phyloP scores from a whole-genome alignment of 2,797 vertebrate species.

The Cryptoprocta ferox region DNA sequence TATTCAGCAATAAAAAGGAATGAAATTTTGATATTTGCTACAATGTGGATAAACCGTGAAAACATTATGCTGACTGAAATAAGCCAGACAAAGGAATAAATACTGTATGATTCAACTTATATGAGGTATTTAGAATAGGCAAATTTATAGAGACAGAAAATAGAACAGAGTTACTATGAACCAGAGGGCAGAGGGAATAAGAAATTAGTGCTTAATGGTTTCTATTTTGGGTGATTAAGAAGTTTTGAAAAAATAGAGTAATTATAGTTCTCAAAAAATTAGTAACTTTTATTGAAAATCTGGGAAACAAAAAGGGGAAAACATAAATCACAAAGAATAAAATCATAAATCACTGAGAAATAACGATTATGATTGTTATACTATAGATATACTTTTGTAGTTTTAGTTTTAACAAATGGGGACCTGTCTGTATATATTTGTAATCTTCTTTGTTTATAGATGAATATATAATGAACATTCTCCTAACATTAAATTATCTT shows the following conservation, averaged over 20 bases:
- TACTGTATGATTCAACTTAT: background rate
- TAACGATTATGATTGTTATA: background rate
- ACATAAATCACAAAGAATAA: background rate
- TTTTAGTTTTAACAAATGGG: conserved; percentile 33
- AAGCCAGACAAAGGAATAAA: background rate
- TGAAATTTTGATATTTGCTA: background rate
- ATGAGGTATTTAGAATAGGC: background rate
- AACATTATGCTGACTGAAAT: conserved; percentile 11
- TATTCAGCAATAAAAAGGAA: background rate
- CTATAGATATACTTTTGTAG: background rate
- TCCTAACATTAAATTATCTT: background rate
- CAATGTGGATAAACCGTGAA: background rate
- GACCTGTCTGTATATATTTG: background rate
- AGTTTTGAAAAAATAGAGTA: background rate
- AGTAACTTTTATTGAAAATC: conserved; percentile 45
- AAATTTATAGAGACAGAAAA: background rate
- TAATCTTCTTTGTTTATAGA: conserved; percentile 41
- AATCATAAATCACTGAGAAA: conserved; percentile 9
- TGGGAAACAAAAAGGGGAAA: conserved; percentile 34
- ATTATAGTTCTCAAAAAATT: background rate
- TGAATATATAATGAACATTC: background rate
- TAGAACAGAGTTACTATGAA: background rate
- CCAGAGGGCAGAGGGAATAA: background rate
- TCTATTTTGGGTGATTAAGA: conserved; percentile 24
- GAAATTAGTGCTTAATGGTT: background rate